These are phyloP conservation scores for Chymomyza costata DNA, from an alignment of 1,140 invertebrate genomes.

Conservation along the genomic window DNA sequence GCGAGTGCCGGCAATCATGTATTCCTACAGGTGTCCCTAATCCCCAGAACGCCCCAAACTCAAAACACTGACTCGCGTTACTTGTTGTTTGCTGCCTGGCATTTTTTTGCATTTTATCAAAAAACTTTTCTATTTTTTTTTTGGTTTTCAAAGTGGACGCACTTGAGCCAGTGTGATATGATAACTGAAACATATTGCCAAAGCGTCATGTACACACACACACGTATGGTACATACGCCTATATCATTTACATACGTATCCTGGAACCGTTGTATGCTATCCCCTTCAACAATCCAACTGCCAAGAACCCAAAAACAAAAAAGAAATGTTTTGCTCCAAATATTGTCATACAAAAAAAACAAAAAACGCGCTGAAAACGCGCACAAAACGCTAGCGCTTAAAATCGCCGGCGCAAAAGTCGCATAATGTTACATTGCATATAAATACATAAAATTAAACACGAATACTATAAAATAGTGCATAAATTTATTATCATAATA, in stretches of 20 bases:
- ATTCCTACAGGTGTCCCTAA: constrained; percentile 53
- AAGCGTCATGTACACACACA: constrained; percentile 14
- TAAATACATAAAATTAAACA: constrained; percentile 46
- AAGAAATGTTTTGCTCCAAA: too few relatives aligned
- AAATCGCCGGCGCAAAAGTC: constrained; percentile 18
- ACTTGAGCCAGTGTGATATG: too few relatives aligned
- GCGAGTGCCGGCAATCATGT: constrained; percentile 63
- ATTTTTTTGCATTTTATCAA: too few relatives aligned
- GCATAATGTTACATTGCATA: constrained; percentile 69
- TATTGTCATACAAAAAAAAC: too few relatives aligned
- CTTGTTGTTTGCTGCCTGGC: neutral
- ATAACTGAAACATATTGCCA: constrained; percentile 13
- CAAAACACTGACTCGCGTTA: neutral
- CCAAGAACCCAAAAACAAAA: constrained; percentile 11
- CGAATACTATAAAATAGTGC: constrained; percentile 72
- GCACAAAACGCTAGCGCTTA: constrained; percentile 1
- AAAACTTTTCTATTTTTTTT: neutral
- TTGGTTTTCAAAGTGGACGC: constrained; percentile 3
- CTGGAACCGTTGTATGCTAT: constrained; percentile 49
- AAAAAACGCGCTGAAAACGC: constrained; percentile 24
- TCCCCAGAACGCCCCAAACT: neutral
- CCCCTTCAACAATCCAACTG: constrained; percentile 12
- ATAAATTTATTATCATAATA: constrained; percentile 62
- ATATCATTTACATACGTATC: constrained; percentile 72
- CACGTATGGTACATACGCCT: constrained; percentile 9